These are phyloP conservation scores for Ariopsis seemanni DNA, from an alignment of 2,113 vertebrate species.

Conservation along the genomic window DNA sequence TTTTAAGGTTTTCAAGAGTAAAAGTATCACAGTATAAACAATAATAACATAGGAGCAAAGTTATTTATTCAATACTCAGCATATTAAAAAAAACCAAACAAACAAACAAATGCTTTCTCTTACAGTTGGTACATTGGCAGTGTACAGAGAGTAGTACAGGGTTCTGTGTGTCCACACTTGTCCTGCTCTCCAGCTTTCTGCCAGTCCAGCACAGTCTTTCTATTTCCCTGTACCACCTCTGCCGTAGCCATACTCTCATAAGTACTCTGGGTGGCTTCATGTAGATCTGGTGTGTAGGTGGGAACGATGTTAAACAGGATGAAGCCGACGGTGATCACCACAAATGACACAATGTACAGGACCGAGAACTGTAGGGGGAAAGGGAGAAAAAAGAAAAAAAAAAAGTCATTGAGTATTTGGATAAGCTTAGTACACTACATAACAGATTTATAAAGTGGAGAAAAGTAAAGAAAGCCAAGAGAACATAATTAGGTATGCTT, in stretches of 20 bases:
- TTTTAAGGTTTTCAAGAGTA: background rate
- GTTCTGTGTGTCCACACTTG: background rate
- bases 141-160: constrained; percentile 6
- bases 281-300: constrained; percentile 56
- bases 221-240: constrained; percentile 59
- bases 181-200: constrained; percentile 25
- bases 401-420: no score
- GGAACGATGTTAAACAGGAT: constrained; percentile 83
- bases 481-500: background rate
- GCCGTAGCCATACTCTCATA: constrained; percentile 63
- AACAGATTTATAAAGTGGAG: background rate
- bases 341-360: constrained; percentile 87
- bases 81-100: background rate
- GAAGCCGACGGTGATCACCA: constrained; percentile 87
- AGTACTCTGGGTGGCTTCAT: constrained; percentile 37
- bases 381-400: background rate
- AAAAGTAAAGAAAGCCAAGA: background rate
- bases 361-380: constrained; percentile 72
- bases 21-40: background rate
- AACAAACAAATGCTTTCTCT: background rate
- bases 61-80: constrained; percentile 2
- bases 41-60: background rate
- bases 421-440: background rate
- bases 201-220: constrained; percentile 50
- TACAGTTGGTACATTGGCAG: background rate